Evolutionary conservation across 2,113 vertebrate species (phyloP).

Genomic region (Bubo scandiacus): DNA sequence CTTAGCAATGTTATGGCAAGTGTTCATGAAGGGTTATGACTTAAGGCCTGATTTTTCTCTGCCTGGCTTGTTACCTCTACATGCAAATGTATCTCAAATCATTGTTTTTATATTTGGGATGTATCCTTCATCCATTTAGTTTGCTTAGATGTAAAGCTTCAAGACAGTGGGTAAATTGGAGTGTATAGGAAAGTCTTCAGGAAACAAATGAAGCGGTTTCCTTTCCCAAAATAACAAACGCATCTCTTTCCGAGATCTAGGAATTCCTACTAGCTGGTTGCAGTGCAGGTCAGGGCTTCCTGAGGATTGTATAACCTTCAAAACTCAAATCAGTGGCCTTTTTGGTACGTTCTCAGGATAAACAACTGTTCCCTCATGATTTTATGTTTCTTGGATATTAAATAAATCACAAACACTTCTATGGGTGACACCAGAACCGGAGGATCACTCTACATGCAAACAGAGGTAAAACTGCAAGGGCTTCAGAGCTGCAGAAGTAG

Average conservation of each 20-base stretch:
- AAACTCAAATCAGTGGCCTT: neutral
- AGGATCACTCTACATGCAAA: neutral
- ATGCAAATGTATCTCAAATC: neutral
- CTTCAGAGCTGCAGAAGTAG: neutral
- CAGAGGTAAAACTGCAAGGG: neutral
- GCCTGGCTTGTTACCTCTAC: neutral
- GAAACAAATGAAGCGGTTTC: neutral
- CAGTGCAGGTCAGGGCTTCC: neutral
- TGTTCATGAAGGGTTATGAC: neutral
- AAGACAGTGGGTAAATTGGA: neutral
- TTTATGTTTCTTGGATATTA: neutral
- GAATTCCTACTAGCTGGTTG: neutral
- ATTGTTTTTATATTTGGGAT: neutral
- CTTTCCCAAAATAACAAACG: neutral
- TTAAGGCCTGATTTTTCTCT: neutral
- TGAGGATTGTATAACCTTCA: neutral
- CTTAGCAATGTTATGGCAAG: neutral
- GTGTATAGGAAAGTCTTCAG: neutral
- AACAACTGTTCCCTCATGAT: rapidly evolving
- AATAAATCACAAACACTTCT: neutral
- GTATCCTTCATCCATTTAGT: neutral
- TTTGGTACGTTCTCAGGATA: neutral
- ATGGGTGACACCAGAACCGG: neutral
- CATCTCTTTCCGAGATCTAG: neutral
- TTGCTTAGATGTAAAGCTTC: neutral